Evolutionary conservation across 2,888 invertebrate species (phyloP), one percentile per base, ranked within the genome.

Genomic region (Tribolium freemani): DNA sequence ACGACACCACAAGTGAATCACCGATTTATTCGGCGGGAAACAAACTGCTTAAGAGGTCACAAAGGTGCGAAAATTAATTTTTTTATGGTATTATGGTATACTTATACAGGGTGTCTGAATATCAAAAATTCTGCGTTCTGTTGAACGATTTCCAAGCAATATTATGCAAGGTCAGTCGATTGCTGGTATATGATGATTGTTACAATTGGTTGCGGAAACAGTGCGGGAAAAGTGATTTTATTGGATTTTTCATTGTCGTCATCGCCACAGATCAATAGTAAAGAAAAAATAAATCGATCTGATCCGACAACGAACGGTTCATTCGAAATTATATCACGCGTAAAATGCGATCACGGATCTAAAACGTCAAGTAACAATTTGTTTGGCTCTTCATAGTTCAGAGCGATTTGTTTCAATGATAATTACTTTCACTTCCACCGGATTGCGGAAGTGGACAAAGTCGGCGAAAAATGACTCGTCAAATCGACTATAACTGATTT

Each of bases 351-450:
- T 72, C 68, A 68, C 72, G 72, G 72, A 72, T 72, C 60, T 68
- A 72, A 46, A 72, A 68, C 60, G 72, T 68, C 64, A 66, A 54
- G 26, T 26, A 26, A 26, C 26, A 26, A 26, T 26, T 26, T 26
- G 26, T 63, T 64, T 51, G 53, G 64, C 53, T 63, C 68, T 67
- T 66, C 63, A 70, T 71, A 51, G 30, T 67, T 66, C 63, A 70
- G 66, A 51, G 30, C 58, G 16, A 13, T 60, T 68, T 11, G 5
- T 54, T 56, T 64, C 64, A 63, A 50, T 72, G 69, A 45, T 69
- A 51, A 69, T 69, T 50, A 72, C 72, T 72, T 72, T 72, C 72
- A 72, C 72, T 72, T 72, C 72, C 63, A 68, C 56, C 57, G 56
- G 61, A 61, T 72, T 45, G 54, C 67, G 67, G 67, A 61, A 72